Conservation (phyloP, 2,797 vertebrate genomes). For the Acanthis flammea region DNA sequence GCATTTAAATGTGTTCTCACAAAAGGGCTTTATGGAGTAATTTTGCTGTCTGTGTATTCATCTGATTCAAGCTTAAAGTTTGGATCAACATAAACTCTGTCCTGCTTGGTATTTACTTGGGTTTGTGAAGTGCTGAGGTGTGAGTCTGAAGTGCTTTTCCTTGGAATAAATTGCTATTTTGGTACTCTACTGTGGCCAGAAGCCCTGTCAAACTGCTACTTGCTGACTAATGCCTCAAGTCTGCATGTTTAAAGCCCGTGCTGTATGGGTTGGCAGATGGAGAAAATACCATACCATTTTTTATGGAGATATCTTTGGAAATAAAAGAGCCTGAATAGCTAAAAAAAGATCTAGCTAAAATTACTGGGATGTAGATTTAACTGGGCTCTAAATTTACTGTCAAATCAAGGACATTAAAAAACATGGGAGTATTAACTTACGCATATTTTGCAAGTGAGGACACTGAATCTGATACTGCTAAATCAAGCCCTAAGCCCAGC, state of each 20-base stretch:
- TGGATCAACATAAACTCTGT: not conserved
- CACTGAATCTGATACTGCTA: not conserved
- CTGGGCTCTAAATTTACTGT: not conserved
- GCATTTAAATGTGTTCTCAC: not conserved
- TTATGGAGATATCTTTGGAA: slow-evolving; percentile 30
- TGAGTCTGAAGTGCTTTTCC: not conserved
- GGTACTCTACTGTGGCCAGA: not conserved
- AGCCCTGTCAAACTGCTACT: not conserved
- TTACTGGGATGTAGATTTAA: not conserved
- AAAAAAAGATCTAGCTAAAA: not conserved
- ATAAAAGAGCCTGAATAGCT: not conserved
- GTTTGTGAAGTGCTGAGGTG: not conserved
- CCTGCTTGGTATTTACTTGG: not conserved
- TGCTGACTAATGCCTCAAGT: slow-evolving; percentile 22
- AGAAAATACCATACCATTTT: slow-evolving; percentile 34
- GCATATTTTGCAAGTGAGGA: not conserved
- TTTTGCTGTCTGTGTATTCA: not conserved
- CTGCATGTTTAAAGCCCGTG: not conserved
- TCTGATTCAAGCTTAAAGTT: not conserved
- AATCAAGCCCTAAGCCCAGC: not conserved
- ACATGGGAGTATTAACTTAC: not conserved
- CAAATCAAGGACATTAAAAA: not conserved
- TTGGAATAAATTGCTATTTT: not conserved
- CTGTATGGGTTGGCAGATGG: slow-evolving; percentile 26
- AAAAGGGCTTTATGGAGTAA: not conserved